Evolutionary conservation across 2,797 vertebrate species (phyloP).

Genomic region (Alca torda): DNA sequence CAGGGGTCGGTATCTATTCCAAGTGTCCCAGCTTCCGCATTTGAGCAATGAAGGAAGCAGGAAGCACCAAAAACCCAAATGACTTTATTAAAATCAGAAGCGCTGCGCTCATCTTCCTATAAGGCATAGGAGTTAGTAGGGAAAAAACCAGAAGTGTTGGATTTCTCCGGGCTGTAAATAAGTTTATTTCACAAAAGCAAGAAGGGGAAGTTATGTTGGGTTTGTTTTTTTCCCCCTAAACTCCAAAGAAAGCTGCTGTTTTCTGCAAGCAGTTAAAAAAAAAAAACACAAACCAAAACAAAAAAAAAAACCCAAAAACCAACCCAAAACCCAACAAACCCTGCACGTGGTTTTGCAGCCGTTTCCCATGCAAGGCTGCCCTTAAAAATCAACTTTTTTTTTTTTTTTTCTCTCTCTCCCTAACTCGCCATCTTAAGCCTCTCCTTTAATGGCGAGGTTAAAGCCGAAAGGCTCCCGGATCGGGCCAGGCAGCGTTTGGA

Average conservation of each 20-base stretch:
- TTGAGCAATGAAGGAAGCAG: neutral
- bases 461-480: neutral
- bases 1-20: rapidly evolving
- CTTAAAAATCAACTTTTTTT: neutral
- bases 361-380: neutral
- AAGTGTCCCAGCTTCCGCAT: neutral
- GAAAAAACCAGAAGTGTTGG: rapidly evolving
- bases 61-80: neutral
- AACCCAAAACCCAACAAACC: neutral
- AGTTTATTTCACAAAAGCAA: neutral
- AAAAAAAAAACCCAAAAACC: no score
- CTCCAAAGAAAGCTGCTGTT: neutral
- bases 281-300: neutral
- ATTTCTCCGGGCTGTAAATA: neutral
- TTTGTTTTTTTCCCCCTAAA: neutral
- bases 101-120: rapidly evolving
- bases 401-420: neutral
- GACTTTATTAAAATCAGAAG: neutral
- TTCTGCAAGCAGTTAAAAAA: neutral
- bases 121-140: neutral
- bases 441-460: constrained; percentile 49
- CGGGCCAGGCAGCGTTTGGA: neutral
- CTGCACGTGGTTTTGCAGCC: neutral
- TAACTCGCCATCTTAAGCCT: neutral
- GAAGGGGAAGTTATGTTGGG: neutral